Conservation (phyloP, 2,888 invertebrate genomes). For the Orthosia gothica region DNA sequence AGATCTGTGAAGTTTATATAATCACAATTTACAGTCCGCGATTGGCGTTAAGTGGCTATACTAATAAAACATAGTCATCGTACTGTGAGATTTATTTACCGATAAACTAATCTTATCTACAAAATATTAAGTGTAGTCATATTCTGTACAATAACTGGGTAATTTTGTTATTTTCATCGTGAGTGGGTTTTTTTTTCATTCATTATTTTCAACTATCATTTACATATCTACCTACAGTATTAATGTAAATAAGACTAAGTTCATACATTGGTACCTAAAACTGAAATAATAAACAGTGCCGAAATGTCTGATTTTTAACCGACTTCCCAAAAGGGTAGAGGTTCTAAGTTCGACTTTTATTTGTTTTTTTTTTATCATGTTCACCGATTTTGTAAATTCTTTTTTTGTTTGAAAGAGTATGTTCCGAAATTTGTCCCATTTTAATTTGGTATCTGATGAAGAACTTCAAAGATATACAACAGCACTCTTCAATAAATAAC, state of each 20-base stretch:
- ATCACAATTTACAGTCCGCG: conserved; percentile 75
- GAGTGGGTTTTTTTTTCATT: background rate
- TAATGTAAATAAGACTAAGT: background rate
- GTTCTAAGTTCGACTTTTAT: no score
- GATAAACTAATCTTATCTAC: conserved; percentile 66
- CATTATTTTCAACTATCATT: conserved; percentile 2
- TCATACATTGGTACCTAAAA: background rate
- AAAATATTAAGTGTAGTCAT: conserved; percentile 52
- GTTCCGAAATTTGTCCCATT: no score
- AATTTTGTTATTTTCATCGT: conserved; percentile 10
- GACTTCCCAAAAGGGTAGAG: no score
- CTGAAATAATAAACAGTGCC: background rate
- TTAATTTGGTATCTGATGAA: no score
- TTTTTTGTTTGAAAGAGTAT: no score
- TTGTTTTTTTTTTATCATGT: no score
- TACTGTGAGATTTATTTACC: conserved; percentile 66
- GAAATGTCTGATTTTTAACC: background rate
- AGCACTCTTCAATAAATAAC: no score
- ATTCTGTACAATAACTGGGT: conserved; percentile 34
- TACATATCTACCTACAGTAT: background rate
- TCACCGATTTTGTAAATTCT: no score
- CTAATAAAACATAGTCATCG: conserved; percentile 76
- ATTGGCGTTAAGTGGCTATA: conserved; percentile 77
- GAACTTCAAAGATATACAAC: no score
- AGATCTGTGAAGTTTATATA: conserved; percentile 69